Conservation (phyloP, 2,113 vertebrate genomes). For the Lipophrys pholis region DNA sequence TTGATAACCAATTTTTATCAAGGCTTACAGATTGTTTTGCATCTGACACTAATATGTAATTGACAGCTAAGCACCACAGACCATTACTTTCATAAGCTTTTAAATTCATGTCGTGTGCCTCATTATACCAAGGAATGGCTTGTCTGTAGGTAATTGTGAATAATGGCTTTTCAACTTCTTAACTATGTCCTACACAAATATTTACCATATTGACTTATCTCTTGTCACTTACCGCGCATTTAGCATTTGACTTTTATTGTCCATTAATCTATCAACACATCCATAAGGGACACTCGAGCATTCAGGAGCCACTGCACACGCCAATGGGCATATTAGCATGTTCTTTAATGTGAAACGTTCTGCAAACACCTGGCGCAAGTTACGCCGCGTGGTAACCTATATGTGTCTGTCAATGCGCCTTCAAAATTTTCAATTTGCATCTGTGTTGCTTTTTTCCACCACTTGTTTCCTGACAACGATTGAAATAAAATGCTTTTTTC, state of each 20-base stretch:
- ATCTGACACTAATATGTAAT: conserved; percentile 23
- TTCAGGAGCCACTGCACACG: conserved; percentile 60
- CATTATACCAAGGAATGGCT: conserved; percentile 49
- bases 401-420: conserved; percentile 42
- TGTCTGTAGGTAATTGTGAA: conserved; percentile 61
- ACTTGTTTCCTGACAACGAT: conserved; percentile 2
- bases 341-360: conserved; percentile 66
- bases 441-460: conserved; percentile 7
- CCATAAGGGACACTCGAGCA: conserved; percentile 75
- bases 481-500: conserved; percentile 5
- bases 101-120: conserved; percentile 45
- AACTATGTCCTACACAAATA: conserved; percentile 70
- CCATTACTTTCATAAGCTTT: conserved; percentile 46
- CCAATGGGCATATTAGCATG: conserved; percentile 64
- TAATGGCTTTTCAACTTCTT: conserved; percentile 71
- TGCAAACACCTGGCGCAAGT: conserved; percentile 49
- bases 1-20: conserved; percentile 14
- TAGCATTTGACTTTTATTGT: conserved; percentile 72
- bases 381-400: conserved; percentile 35
- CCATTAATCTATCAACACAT: conserved; percentile 76
- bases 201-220: conserved; percentile 74
- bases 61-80: conserved; percentile 32
- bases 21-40: conserved; percentile 23
- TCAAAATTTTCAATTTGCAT: conserved; percentile 55
- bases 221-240: conserved; percentile 74